These are phyloP conservation scores for Halictus rubicundus DNA, from an alignment of 1,140 invertebrate species.

Conservation along the genomic window DNA sequence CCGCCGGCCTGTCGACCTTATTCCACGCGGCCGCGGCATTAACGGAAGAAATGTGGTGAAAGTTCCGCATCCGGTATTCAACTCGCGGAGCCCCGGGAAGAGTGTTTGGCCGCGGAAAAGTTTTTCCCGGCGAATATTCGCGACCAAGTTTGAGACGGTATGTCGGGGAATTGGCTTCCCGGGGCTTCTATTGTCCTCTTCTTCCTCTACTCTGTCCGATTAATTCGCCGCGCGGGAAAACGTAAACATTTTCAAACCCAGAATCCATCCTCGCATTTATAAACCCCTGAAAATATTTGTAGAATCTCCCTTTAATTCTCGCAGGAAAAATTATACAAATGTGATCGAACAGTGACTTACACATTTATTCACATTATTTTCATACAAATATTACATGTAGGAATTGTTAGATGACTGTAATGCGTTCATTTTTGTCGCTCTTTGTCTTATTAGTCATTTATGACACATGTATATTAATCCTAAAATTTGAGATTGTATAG, in stretches of 20 bases:
- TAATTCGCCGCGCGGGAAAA: background rate
- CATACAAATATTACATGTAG: too few relatives aligned
- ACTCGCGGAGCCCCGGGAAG: conserved; percentile 16
- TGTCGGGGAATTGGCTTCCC: conserved; percentile 27
- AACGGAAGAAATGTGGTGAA: conserved; percentile 59
- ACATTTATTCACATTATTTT: too few relatives aligned
- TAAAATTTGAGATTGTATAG: too few relatives aligned
- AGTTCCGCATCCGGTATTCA: conserved; percentile 59
- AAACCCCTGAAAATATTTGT: too few relatives aligned
- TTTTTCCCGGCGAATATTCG: conserved; percentile 29
- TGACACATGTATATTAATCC: too few relatives aligned
- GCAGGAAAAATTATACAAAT: too few relatives aligned
- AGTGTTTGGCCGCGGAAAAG: conserved; percentile 45
- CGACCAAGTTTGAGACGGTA: conserved; percentile 16
- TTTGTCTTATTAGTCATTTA: too few relatives aligned
- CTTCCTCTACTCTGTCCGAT: background rate
- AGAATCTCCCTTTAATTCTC: too few relatives aligned
- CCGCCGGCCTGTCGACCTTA: conserved; percentile 43
- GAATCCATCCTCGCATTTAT: too few relatives aligned
- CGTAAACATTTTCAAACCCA: background rate
- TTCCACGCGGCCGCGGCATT: conserved; percentile 45
- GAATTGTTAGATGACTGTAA: too few relatives aligned
- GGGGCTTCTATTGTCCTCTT: conserved; percentile 11
- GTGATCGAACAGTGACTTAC: too few relatives aligned
- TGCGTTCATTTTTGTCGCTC: too few relatives aligned